Evolutionary conservation across 2,797 vertebrate genomes (phyloP).

Genomic region (Sciurus vulgaris): DNA sequence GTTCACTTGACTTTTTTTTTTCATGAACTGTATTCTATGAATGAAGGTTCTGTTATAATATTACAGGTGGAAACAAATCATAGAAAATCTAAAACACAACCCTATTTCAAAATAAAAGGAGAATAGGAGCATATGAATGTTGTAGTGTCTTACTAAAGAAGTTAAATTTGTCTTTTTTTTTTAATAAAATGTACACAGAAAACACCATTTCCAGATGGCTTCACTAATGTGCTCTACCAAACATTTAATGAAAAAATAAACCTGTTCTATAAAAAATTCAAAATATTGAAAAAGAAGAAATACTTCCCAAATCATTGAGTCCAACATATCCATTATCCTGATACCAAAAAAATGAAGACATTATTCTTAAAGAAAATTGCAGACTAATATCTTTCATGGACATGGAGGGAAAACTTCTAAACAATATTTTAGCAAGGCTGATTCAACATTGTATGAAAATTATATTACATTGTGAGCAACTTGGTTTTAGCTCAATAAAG

Average conservation of each 20-base stretch:
- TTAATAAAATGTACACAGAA: not conserved
- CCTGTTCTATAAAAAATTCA: not conserved
- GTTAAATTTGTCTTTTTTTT: not conserved
- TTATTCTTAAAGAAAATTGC: not conserved
- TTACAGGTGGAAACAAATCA: not conserved
- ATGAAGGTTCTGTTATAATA: not conserved
- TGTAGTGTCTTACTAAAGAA: not conserved
- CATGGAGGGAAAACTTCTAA: not conserved
- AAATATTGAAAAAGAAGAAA: not conserved
- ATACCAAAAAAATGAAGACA: too few species aligned
- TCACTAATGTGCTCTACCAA: not conserved
- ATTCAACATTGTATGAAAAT: not conserved
- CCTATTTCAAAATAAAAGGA: not conserved
- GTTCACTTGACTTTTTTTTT: not conserved
- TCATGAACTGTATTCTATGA: not conserved
- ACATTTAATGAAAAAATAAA: not conserved
- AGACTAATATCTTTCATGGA: not conserved
- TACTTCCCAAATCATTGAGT: not conserved
- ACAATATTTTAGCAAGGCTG: not conserved
- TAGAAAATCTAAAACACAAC: not conserved
- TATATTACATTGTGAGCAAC: not conserved
- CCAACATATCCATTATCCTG: not conserved
- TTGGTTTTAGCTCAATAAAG: not conserved
- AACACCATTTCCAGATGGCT: too few species aligned
- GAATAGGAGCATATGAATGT: not conserved